Evolutionary conservation across 2,113 vertebrate species (phyloP), one percentile per base, ranked within the genome.

Genomic region (Scytalopus superciliaris): DNA sequence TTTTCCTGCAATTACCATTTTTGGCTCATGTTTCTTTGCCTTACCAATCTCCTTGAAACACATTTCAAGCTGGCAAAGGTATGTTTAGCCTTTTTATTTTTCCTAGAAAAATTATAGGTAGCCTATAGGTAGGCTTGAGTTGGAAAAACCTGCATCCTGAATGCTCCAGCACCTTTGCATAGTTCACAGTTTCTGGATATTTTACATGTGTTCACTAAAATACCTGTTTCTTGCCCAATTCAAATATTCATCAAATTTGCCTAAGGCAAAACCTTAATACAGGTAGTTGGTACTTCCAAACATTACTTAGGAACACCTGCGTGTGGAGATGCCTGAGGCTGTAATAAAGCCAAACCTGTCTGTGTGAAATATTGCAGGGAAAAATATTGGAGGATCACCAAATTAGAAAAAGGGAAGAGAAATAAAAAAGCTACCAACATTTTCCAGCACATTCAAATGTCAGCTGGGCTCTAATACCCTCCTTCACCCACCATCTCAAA

Each of bases 281-380:
- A 75, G 42, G 22, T 50, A 52, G 49, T 89, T 80, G 23, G 47
- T 86, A 44, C 50, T 93, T 87, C 88, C 86, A 95, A 87, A 55
- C n/a, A 84, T 83, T 81, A 64, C 76, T 94, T 86, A 76, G 2
- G 42, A 97, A 69, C 83, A 96, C 89, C 82, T 93, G 86, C 3
- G 3, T 57, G 50, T 1, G 4, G 37, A 66, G 69, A 52, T 72
- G 88, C 93, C 85, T 13, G 40, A 62, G 79, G 91, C 89, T 80
- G 62, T 64, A 90, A 87, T 83, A 84, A 96, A 95, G 62, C 77
- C 81, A 79, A 87, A 92, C 47, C 56, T 83, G 84, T 84, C 93
- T 40, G 6, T 66, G 55, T 89, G 70, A 96, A 88, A 92, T 74
- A 87, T 64, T 64, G 77, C 42, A 84, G 68, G 12, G 49, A 18